A percentile compares a stretch with the other conserved stretches of the same genome.
These are phyloP conservation scores for Ectobius pallidus DNA, from an alignment of 2,888 invertebrate genomes.

Conservation along the genomic window DNA sequence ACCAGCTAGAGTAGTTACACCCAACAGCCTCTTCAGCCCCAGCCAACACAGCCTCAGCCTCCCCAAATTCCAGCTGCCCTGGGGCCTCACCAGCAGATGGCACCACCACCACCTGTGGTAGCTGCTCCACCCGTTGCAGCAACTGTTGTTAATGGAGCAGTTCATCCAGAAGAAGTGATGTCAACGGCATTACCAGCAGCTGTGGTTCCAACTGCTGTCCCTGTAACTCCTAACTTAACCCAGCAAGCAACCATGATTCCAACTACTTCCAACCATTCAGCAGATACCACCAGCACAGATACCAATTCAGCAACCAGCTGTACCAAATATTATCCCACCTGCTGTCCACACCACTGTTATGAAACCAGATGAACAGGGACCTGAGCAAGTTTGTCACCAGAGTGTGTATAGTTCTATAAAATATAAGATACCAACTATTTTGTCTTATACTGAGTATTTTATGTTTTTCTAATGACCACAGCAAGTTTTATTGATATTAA, in stretches of 20 bases:
- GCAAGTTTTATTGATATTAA: slow-evolving; percentile 26
- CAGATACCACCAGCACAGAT: slow-evolving; percentile 23
- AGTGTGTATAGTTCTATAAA: too few relatives aligned
- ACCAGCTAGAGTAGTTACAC: slow-evolving; percentile 51
- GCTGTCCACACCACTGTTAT: neutral
- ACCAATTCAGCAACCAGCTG: slow-evolving; percentile 43
- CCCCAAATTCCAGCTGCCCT: slow-evolving; percentile 24
- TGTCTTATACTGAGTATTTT: neutral
- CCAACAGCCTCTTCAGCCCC: slow-evolving; percentile 14
- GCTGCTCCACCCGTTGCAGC: slow-evolving; percentile 48
- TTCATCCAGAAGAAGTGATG: slow-evolving; percentile 54
- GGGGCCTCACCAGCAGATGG: slow-evolving; percentile 25
- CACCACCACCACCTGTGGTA: slow-evolving; percentile 28
- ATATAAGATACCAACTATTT: slow-evolving; percentile 16
- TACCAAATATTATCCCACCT: slow-evolving; percentile 45
- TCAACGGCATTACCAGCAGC: slow-evolving; percentile 38
- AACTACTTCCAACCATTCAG: neutral
- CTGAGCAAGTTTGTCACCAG: too few relatives aligned
- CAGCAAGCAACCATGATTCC: slow-evolving; percentile 22
- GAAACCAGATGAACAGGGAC: slow-evolving; percentile 48
- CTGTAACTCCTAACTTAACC: slow-evolving; percentile 24
- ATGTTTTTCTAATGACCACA: neutral
- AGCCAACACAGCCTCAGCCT: neutral
- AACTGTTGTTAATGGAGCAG: slow-evolving; percentile 54
- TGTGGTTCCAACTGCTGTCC: slow-evolving; percentile 27